phyloP scores from a whole-genome alignment of 2,113 vertebrate species.

The Jaculus jaculus region DNA sequence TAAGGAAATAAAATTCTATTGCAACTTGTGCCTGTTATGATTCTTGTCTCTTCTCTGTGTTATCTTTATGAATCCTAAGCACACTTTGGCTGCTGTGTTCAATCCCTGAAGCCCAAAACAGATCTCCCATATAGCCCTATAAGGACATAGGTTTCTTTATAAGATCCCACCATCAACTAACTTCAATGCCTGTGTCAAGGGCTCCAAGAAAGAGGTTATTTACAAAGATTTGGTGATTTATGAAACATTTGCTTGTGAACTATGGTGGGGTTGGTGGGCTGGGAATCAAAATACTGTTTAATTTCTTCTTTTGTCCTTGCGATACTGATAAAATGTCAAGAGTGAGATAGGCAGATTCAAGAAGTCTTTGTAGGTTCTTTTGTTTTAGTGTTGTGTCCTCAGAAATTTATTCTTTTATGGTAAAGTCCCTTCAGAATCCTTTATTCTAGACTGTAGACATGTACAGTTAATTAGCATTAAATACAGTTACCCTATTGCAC shows the following conservation, averaged over 20 bases:
- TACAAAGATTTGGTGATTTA: neutral
- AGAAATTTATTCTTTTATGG: no score
- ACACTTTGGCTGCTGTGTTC: neutral
- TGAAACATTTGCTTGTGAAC: neutral
- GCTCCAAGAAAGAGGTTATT: neutral
- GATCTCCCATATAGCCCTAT: neutral
- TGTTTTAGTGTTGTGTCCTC: neutral
- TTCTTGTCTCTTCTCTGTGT: neutral
- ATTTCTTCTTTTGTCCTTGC: neutral
- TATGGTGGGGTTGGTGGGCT: neutral
- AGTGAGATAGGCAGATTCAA: neutral
- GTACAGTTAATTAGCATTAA: no score
- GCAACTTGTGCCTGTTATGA: neutral
- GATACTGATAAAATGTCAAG: neutral
- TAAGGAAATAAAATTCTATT: neutral
- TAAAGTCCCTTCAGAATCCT: no score
- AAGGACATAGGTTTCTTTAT: neutral
- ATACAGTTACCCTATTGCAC: no score
- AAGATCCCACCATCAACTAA: neutral
- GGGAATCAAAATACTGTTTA: neutral
- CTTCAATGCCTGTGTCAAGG: neutral
- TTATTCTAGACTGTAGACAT: no score
- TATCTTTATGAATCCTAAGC: neutral
- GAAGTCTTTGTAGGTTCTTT: neutral
- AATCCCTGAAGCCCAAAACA: accelerated